Conservation (phyloP, 2,888 invertebrate genomes). For the Mimas tiliae region DNA sequence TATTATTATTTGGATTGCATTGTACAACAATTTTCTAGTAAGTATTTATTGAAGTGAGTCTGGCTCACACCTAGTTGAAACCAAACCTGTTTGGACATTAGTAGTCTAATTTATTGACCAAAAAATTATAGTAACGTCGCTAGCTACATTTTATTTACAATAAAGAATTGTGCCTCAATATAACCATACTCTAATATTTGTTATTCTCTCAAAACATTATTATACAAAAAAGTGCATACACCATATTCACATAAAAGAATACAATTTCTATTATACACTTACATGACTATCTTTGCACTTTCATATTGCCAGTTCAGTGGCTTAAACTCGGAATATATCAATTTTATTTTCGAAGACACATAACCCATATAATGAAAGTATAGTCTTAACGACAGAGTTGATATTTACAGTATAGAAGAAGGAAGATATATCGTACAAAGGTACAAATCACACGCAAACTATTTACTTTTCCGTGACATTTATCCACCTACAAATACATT, state of each 20-base stretch:
- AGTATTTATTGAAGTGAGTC: conserved; percentile 34
- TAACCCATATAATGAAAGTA: conserved; percentile 73
- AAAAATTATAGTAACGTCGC: conserved; percentile 66
- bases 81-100: conserved; percentile 36
- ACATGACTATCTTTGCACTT: conserved; percentile 81
- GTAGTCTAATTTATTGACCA: conserved; percentile 60
- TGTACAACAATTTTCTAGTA: not conserved
- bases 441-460: conserved; percentile 45
- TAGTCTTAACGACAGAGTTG: conserved; percentile 59
- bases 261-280: conserved; percentile 78
- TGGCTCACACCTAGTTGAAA: conserved; percentile 41
- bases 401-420: conserved; percentile 74
- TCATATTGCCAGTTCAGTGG: conserved; percentile 79
- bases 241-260: conserved; percentile 80
- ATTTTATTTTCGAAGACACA: conserved; percentile 79
- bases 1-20: no score
- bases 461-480: conserved; percentile 43
- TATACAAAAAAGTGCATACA: conserved; percentile 79
- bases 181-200: conserved; percentile 70
- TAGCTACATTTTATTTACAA: conserved; percentile 79
- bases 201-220: conserved; percentile 70
- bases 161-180: conserved; percentile 80
- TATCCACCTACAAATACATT: conserved; percentile 44
- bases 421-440: conserved; percentile 76
- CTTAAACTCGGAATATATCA: conserved; percentile 84